phyloP scores from a whole-genome alignment of 2,113 vertebrate genomes.

The Etheostoma cragini region DNA sequence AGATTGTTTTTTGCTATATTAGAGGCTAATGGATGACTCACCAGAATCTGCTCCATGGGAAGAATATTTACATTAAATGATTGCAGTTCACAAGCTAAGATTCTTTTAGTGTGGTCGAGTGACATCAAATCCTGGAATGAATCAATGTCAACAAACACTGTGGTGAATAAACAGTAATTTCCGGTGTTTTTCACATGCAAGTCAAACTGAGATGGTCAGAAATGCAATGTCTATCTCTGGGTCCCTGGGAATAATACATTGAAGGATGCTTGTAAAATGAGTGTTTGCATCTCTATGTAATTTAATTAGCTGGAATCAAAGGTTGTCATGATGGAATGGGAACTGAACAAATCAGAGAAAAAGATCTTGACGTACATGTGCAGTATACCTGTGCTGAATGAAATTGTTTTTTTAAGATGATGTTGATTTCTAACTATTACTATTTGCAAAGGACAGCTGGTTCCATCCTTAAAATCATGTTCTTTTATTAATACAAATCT shows the following conservation, averaged over 20 bases:
- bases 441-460: constrained; percentile 6
- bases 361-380: not conserved
- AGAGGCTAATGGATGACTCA: constrained; percentile 16
- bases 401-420: not conserved
- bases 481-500: constrained; percentile 19
- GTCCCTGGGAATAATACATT: constrained; percentile 48
- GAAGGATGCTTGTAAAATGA: constrained; percentile 8
- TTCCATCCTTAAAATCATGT: constrained; percentile 5
- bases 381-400: not conserved
- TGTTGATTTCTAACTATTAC: constrained; percentile 16
- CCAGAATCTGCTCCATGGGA: constrained; percentile 12
- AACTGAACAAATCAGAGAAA: constrained; percentile 14
- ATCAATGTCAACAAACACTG: constrained; percentile 27
- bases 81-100: constrained; percentile 14
- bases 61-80: not conserved
- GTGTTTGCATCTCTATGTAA: constrained; percentile 14
- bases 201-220: constrained; percentile 14
- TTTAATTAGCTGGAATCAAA: constrained; percentile 16
- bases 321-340: constrained; percentile 14
- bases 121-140: constrained; percentile 1
- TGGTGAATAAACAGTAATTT: constrained; percentile 47
- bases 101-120: not conserved
- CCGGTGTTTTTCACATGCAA: constrained; percentile 1
- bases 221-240: constrained; percentile 5
- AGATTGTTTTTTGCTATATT: not conserved